A percentile compares a stretch with the other conserved stretches of the same genome.
Evolutionary conservation across 1,140 invertebrate species (phyloP).

Genomic region (Ceratina australensis): DNA sequence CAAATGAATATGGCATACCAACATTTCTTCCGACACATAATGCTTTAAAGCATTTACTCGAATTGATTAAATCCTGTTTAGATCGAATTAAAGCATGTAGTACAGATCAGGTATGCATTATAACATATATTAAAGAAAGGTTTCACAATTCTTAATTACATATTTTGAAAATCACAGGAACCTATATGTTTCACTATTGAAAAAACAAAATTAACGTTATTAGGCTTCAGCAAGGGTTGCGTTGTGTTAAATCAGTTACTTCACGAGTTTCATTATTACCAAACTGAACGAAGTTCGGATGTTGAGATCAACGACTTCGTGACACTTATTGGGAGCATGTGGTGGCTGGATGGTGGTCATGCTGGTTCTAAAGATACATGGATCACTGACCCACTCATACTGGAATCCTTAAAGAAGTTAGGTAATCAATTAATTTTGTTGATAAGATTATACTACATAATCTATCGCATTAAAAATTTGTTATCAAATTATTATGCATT

Average conservation of each 20-base stretch:
- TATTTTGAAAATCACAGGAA: constrained; percentile 25
- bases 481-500: constrained; percentile 7
- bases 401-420: constrained; percentile 85
- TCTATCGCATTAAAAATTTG: background rate
- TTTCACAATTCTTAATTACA: constrained; percentile 19
- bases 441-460: no score
- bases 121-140: background rate
- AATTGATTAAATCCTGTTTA: constrained; percentile 74
- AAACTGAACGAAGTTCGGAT: constrained; percentile 81
- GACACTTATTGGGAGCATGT: constrained; percentile 85
- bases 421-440: constrained; percentile 74
- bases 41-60: constrained; percentile 85
- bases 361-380: constrained; percentile 90
- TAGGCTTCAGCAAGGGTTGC: constrained; percentile 96
- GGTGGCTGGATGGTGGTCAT: constrained; percentile 94
- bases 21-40: constrained; percentile 85
- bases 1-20: constrained; percentile 87
- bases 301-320: constrained; percentile 81
- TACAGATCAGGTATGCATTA: constrained; percentile 24
- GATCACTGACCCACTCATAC: constrained; percentile 86
- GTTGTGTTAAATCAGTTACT: constrained; percentile 94
- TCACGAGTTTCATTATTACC: constrained; percentile 89
- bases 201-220: constrained; percentile 80
- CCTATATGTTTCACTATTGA: constrained; percentile 72
- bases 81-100: constrained; percentile 33